Percentiles rank a stretch among this genome's conserved stretches.
Evolutionary conservation across 1,140 invertebrate species (phyloP).

Genomic region (Lasaia peninsularis): DNA sequence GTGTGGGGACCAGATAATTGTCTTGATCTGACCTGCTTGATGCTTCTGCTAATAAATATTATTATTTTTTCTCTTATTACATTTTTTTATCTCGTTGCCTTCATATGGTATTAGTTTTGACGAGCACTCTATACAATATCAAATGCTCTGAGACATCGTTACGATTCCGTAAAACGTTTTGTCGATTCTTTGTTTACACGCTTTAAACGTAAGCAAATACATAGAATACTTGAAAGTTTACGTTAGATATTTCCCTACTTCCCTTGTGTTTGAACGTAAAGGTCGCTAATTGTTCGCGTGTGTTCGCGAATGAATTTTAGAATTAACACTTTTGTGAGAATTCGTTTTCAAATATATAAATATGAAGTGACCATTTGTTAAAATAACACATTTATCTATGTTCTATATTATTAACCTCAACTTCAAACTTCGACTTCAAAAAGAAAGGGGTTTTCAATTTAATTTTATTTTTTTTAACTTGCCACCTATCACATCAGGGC

Average conservation of each 20-base stretch:
- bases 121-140: background rate
- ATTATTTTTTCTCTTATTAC: no score
- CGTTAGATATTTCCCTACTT: constrained; percentile 6
- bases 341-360: constrained; percentile 30
- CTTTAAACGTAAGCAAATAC: constrained; percentile 10
- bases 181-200: constrained; percentile 6
- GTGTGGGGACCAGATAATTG: no score
- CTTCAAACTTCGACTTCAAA: no score
- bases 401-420: background rate
- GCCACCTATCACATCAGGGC: background rate
- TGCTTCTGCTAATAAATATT: no score
- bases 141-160: background rate
- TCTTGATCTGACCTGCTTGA: no score
- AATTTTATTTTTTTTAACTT: no score
- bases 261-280: constrained; percentile 2
- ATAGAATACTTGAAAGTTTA: constrained; percentile 8
- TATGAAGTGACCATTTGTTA: background rate
- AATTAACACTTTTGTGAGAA: constrained; percentile 29
- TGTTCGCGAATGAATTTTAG: constrained; percentile 40
- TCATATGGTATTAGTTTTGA: background rate
- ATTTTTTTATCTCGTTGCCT: no score
- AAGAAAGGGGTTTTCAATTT: no score
- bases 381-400: background rate
- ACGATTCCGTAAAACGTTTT: constrained; percentile 17
- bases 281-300: constrained; percentile 49